Base-by-base conservation (phyloP, 2,113 vertebrate genomes). In the Seriola quinqueradiata region DNA sequence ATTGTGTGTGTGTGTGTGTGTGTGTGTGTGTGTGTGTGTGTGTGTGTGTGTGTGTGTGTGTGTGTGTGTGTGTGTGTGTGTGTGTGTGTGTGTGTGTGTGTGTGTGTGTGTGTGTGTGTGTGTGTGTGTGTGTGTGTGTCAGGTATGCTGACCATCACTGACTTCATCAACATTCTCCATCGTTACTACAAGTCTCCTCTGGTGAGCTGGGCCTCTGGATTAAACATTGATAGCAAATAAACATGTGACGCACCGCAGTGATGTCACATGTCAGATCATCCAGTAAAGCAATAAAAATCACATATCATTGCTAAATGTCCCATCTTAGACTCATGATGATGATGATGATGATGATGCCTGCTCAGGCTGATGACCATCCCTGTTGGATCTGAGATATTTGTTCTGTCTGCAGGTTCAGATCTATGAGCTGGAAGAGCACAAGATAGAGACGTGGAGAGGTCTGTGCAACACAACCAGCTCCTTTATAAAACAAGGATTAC, bases 111-210 rank as follows among this genome's bases (percentile, higher is more conserved):
- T 25, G 25, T 25, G 25, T 25, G 25, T 25, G 25, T 25, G 25
- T 25, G 25, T 25, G 25, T 25, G 25, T 25, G 25, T 25, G 28
- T 28, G 28, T 28, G 28, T 28, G 28, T 28, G 28, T 28, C 92
- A 99, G 98, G 98, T 38, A 99, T 99, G 98, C 94, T 99, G 87
- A 99, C 98, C 71, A 99, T 99, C 95, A 99, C 98, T 0, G 98
- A 99, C 92, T 99, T 99, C 93, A 99, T 99, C 94, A 96, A 99
- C 92, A 99, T 99, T 83, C 96, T 99, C 40, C 98, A 99, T 78
- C 96, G 97, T 25, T 99, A 99, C 87, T 99, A 98, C 93, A 97
- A 95, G 69, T 98, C 97, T 0, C 98, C 98, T 5, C 87, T 99
- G 97, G 98, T 99, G 94, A 96, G 96, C 55, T 23, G n/a, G 2